Base-by-base conservation (phyloP, 2,797 vertebrate species). In the Stomatorhinus walkeri region DNA sequence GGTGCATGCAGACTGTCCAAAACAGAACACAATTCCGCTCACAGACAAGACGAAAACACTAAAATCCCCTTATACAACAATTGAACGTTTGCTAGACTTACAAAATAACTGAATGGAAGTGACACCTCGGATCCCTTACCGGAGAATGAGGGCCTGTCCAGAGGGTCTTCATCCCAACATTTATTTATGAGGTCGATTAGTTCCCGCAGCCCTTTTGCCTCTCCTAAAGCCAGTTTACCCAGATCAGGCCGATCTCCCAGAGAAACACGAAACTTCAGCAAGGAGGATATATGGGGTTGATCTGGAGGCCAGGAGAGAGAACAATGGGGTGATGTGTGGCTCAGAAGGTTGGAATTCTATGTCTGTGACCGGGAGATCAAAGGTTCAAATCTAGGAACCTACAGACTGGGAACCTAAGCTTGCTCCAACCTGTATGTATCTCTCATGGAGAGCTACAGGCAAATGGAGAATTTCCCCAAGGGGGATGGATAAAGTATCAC, bases 191-290 rank as follows among this genome's bases (percentile, higher is more conserved):
- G 93, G 0, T 88, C 46, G 2, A 88, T 90, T 4, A 95, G 76
- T 0, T 40, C 16, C 0, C 6, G 28, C 87, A 95, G 59, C 0
- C 92, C 94, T 0, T 79, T 51, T 3, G 89, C 56, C 85, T 88
- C 40, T 1, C 0, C 1, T 4, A 0, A 5, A 7, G 92, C 54
- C 61, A 95, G 88, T 40, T 87, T 52, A 0, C 85, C 85, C 90
- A 95, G 88, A 0, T 91, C 90, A 0, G 95, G 96, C 5, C 96
- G 93, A 90, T 96, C 94, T 0, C 95, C 95, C 81, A 43, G 3
- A 0, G 92, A 92, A 89, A 96, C 93, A 0, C 93, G 92, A 1
- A 95, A 46, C 12, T 90, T 91, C 61, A 96, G 92, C 0, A 95
- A 79, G 87, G 88, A 91, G 88, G 95, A 87, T 0, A 5, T 0